Conservation (phyloP, 2,797 vertebrate species). For the Botia almorhae region DNA sequence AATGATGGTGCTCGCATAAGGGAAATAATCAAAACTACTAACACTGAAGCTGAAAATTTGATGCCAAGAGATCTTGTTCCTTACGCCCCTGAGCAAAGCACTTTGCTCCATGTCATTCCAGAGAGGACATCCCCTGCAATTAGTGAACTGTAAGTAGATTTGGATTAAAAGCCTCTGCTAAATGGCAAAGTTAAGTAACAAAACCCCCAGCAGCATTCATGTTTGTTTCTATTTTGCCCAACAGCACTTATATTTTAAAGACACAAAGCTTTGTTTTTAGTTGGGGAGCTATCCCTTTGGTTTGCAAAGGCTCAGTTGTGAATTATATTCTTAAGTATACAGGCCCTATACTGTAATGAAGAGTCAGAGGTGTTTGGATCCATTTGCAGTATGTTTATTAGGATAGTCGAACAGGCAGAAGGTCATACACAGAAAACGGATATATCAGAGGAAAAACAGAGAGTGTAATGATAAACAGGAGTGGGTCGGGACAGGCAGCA, state of each 20-base stretch:
- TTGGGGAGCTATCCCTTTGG: constrained; percentile 2
- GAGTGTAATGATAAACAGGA: too few relatives aligned
- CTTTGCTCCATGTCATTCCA: constrained; percentile 38
- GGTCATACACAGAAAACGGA: too few relatives aligned
- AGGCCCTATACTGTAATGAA: too few relatives aligned
- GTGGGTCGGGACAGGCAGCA: too few relatives aligned
- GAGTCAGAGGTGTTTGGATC: too few relatives aligned
- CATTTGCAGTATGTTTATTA: too few relatives aligned
- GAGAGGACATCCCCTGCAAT: constrained; percentile 19
- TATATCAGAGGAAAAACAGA: too few relatives aligned
- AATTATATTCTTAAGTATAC: neutral
- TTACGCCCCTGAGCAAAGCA: constrained; percentile 30
- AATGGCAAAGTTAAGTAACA: constrained; percentile 31
- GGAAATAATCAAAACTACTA: neutral
- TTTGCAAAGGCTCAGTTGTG: neutral
- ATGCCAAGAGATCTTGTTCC: constrained; percentile 10
- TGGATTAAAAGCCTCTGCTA: constrained; percentile 48
- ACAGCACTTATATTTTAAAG: constrained; percentile 26
- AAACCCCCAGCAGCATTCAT: constrained; percentile 33
- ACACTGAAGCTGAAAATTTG: neutral
- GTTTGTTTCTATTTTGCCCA: constrained; percentile 27
- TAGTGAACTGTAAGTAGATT: constrained; percentile 45
- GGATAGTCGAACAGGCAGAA: too few relatives aligned
- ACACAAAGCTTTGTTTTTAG: constrained; percentile 42
- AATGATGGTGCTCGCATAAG: neutral